Percentiles rank a stretch among this genome's conserved stretches.
Evolutionary conservation across 1,140 invertebrate genomes (phyloP).

Genomic region (Chrysomallon squamiferum): DNA sequence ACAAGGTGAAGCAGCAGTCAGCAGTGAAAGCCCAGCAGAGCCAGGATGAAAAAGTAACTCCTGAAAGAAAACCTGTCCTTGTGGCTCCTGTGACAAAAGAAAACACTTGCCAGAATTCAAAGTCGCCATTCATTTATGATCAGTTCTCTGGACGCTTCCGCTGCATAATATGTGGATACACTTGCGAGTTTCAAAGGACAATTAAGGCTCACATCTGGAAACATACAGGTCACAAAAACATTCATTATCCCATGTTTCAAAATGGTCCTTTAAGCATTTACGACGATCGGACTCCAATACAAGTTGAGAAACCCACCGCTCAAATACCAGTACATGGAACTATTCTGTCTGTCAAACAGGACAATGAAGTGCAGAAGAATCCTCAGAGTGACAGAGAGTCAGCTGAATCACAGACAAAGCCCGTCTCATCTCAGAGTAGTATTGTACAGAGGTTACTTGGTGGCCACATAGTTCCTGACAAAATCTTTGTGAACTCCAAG

Average conservation of each 20-base stretch:
- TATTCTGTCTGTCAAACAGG: too few species aligned
- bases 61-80: background rate
- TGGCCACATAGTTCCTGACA: too few species aligned
- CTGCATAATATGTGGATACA: conserved; percentile 60
- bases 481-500: too few species aligned
- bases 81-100: conserved; percentile 19
- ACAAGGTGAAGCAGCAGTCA: conserved; percentile 20
- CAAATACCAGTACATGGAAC: too few species aligned
- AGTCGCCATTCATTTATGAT: conserved; percentile 51
- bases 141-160: conserved; percentile 40
- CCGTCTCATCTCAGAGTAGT: too few species aligned
- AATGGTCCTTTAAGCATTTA: conserved; percentile 60
- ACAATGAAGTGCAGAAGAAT: too few species aligned
- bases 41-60: background rate
- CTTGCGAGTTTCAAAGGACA: conserved; percentile 59
- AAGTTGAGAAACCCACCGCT: too few species aligned
- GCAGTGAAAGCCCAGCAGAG: background rate
- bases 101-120: conserved; percentile 18
- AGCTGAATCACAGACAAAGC: too few species aligned
- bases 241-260: conserved; percentile 62
- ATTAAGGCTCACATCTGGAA: conserved; percentile 65
- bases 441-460: too few species aligned
- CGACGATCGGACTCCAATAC: conserved; percentile 29
- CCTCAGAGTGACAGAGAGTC: too few species aligned
- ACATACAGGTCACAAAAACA: conserved; percentile 59